Percentiles rank a stretch among this genome's conserved stretches.
Evolutionary conservation across 2,888 invertebrate species (phyloP).

Genomic region (Subacronicta megacephala): DNA sequence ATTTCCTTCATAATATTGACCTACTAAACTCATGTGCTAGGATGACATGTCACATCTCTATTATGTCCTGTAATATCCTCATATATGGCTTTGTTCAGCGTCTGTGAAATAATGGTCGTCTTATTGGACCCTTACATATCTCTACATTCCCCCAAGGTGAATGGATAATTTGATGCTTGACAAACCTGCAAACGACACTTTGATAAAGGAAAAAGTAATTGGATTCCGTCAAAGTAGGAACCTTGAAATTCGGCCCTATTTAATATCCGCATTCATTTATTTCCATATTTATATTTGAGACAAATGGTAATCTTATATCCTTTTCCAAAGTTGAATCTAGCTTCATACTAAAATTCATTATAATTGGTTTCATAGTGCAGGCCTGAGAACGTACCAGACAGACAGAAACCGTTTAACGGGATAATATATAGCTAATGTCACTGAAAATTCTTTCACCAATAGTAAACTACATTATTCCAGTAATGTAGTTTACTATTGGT

Average conservation of each 20-base stretch:
- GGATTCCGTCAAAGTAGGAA: conserved; percentile 29
- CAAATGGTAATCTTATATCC: too few species aligned
- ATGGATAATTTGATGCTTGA: conserved; percentile 46
- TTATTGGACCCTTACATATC: conserved; percentile 35
- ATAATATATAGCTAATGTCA: too few species aligned
- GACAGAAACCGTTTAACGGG: too few species aligned
- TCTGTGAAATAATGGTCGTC: conserved; percentile 52
- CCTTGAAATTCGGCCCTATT: conserved; percentile 18
- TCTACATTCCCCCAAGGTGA: conserved; percentile 43
- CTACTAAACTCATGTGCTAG: conserved; percentile 18
- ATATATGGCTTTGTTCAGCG: conserved; percentile 42
- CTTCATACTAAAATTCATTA: too few species aligned
- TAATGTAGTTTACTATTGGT: too few species aligned
- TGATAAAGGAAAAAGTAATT: conserved; percentile 46
- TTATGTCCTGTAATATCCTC: conserved; percentile 43
- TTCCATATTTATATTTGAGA: too few species aligned
- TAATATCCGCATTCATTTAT: too few species aligned
- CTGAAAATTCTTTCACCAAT: too few species aligned
- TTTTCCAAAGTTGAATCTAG: too few species aligned
- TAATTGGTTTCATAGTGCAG: too few species aligned
- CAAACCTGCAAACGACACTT: conserved; percentile 38
- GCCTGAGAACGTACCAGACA: too few species aligned
- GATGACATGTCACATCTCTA: conserved; percentile 25
- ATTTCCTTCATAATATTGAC: conserved; percentile 25
- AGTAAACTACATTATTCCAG: too few species aligned